Evolutionary conservation across 1,140 invertebrate species (phyloP).

Genomic region (Macrotrachela quadricornifera): DNA sequence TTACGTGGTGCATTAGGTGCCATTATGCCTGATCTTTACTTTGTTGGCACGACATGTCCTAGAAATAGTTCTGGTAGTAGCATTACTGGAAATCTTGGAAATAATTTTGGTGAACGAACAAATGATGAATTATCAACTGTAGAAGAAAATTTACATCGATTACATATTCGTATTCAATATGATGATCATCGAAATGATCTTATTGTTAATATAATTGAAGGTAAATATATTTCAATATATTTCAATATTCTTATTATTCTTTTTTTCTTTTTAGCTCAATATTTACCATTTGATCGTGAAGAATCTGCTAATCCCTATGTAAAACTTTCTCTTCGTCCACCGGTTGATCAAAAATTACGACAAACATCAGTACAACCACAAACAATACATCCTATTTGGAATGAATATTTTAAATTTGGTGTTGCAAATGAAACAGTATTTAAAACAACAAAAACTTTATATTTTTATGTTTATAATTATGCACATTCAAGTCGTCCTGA

Average conservation of each 20-base stretch:
- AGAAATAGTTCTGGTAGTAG: too few species aligned
- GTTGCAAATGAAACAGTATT: slow-evolving; percentile 11
- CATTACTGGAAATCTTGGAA: too few species aligned
- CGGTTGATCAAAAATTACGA: slow-evolving; percentile 56
- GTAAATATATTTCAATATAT: slow-evolving; percentile 25
- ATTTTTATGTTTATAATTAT: too few species aligned
- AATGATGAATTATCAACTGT: too few species aligned
- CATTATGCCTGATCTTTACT: too few species aligned
- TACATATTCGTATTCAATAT: slow-evolving; percentile 63
- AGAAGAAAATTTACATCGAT: slow-evolving; percentile 41
- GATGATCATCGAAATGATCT: slow-evolving; percentile 68
- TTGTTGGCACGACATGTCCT: too few species aligned
- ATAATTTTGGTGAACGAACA: too few species aligned
- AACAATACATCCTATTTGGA: slow-evolving; percentile 37
- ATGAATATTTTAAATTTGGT: slow-evolving; percentile 20
- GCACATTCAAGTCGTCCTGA: too few species aligned
- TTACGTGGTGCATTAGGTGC: too few species aligned
- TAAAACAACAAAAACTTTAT: too few species aligned
- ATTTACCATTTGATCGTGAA: slow-evolving; percentile 52
- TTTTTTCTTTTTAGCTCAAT: slow-evolving; percentile 44
- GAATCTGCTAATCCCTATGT: slow-evolving; percentile 70
- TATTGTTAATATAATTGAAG: slow-evolving; percentile 64
- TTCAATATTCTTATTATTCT: neutral
- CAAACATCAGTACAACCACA: slow-evolving; percentile 39
- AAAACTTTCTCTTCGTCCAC: slow-evolving; percentile 46